Evolutionary conservation across 2,797 vertebrate genomes (phyloP).

Genomic region (Phoeniculus purpureus): DNA sequence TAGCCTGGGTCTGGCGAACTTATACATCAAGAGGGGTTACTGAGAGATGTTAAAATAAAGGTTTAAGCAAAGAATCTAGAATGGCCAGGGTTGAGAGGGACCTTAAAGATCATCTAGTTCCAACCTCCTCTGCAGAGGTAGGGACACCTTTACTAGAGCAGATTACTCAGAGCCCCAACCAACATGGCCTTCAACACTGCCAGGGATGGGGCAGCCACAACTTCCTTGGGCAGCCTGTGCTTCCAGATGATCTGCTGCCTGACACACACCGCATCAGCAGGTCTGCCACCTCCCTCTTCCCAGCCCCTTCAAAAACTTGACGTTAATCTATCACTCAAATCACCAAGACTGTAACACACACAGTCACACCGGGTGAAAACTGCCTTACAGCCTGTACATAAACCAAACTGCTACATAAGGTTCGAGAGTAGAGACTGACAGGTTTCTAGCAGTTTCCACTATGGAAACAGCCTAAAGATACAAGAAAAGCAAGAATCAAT

Average conservation of each 20-base stretch:
- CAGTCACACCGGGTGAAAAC: neutral
- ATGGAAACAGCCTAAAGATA: neutral
- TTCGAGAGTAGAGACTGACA: neutral
- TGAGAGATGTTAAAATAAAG: neutral
- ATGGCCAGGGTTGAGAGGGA: no score
- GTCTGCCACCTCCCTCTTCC: neutral
- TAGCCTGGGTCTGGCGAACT: neutral
- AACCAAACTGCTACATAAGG: accelerated
- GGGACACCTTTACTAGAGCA: no score
- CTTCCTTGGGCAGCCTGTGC: no score
- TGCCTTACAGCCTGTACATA: accelerated
- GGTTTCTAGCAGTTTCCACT: neutral
- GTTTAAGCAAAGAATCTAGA: neutral
- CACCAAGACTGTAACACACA: neutral
- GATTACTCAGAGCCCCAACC: no score
- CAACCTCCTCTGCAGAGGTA: no score
- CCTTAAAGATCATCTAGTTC: no score
- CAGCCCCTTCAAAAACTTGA: neutral
- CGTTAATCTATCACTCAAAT: neutral
- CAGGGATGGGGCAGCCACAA: no score
- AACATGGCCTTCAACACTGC: no score
- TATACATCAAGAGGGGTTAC: neutral
- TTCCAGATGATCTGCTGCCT: neutral
- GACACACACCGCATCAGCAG: accelerated
- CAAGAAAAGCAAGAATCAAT: neutral